phyloP scores from a whole-genome alignment of 2,113 vertebrate species.

The Antidorcas marsupialis region DNA sequence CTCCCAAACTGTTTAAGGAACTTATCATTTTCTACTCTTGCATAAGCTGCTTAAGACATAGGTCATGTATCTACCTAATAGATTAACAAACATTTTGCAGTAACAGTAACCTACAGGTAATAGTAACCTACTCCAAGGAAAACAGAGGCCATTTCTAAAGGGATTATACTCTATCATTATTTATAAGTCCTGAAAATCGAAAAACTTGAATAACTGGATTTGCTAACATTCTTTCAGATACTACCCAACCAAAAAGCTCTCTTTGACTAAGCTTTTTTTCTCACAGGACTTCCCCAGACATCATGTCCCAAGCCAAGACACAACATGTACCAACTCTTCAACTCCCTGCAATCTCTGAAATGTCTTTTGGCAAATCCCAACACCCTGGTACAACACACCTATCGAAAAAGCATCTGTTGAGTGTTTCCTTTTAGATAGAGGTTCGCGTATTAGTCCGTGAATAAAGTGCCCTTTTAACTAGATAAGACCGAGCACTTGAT shows the following conservation, averaged over 20 bases:
- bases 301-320: neutral
- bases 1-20: neutral
- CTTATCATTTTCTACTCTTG: constrained; percentile 2
- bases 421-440: neutral
- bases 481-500: constrained; percentile 5
- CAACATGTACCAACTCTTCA: neutral
- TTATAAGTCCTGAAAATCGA: neutral
- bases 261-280: neutral
- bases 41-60: neutral
- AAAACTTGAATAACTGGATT: constrained; percentile 29
- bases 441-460: neutral
- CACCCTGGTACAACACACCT: neutral
- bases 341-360: neutral
- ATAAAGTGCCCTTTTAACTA: neutral
- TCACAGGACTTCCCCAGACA: neutral
- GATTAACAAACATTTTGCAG: neutral
- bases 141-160: neutral
- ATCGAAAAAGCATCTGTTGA: neutral
- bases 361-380: neutral
- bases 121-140: constrained; percentile 13
- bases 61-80: neutral
- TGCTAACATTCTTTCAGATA: constrained; percentile 21
- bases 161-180: neutral
- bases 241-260: constrained; percentile 23
- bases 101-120: neutral